Percentiles rank a stretch among this genome's conserved stretches.
These are phyloP conservation scores for Enteromius trimaculatus DNA, from an alignment of 2,797 vertebrate species.

Conservation along the genomic window DNA sequence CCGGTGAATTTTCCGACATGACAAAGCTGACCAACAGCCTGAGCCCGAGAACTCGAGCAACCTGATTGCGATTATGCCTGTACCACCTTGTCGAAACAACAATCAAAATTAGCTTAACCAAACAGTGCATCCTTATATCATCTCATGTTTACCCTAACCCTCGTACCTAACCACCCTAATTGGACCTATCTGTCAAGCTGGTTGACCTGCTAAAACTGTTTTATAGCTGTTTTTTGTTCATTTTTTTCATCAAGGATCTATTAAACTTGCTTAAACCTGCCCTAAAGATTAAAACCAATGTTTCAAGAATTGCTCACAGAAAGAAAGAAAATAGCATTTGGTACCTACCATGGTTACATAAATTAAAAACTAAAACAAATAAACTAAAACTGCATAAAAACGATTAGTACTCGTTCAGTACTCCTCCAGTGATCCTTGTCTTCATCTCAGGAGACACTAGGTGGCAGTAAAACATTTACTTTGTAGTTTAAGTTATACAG, in stretches of 20 bases:
- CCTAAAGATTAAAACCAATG: background rate
- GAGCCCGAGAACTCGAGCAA: no score
- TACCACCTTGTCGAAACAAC: no score
- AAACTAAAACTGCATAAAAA: background rate
- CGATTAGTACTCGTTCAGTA: background rate
- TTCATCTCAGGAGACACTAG: constrained; percentile 61
- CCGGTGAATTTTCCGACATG: no score
- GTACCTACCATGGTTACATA: background rate
- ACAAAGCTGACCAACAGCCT: no score
- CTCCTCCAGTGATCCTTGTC: background rate
- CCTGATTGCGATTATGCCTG: no score
- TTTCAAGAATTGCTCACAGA: background rate
- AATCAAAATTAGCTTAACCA: no score
- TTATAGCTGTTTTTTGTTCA: no score
- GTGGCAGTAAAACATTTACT: constrained; percentile 69
- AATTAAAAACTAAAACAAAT: background rate
- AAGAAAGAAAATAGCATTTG: background rate
- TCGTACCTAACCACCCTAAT: no score
- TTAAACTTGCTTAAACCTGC: background rate
- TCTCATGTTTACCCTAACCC: no score
- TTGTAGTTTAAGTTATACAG: constrained; percentile 19
- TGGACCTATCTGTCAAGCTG: no score
- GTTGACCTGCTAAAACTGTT: no score
- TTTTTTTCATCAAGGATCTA: background rate
- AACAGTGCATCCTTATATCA: no score